Conservation (phyloP, 2,113 vertebrate species). For the Ovis aries region DNA sequence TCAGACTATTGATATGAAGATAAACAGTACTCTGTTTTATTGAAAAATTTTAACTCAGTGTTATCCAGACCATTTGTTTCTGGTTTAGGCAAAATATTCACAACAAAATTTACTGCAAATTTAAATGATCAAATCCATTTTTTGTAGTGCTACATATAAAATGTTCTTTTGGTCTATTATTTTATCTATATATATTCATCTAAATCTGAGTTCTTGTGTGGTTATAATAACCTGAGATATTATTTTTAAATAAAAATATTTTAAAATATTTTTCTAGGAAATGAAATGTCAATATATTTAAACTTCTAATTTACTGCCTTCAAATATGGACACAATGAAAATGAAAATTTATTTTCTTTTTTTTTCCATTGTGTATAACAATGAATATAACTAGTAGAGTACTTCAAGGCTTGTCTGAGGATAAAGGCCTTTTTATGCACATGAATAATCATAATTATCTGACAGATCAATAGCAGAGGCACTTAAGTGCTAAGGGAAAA, state of each 20-base stretch:
- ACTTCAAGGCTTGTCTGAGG: neutral
- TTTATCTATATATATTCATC: neutral
- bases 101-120: neutral
- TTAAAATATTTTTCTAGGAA: conserved; percentile 3
- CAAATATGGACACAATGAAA: neutral
- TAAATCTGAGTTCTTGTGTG: neutral
- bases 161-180: neutral
- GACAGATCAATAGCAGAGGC: neutral
- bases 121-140: neutral
- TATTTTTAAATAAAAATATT: neutral
- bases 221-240: neutral
- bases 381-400: neutral
- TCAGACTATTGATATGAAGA: neutral
- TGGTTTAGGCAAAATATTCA: neutral
- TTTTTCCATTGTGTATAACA: neutral
- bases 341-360: neutral
- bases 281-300: conserved; percentile 17
- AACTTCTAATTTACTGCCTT: conserved; percentile 16
- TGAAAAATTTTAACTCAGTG: neutral
- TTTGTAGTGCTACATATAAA: neutral
- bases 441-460: neutral
- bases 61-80: neutral
- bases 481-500: neutral
- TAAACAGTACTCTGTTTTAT: neutral
- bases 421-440: neutral